Percentiles rank a stretch among this genome's conserved stretches.
Conservation (phyloP, 2,888 invertebrate genomes). For the Phyllotreta cruciferae region DNA sequence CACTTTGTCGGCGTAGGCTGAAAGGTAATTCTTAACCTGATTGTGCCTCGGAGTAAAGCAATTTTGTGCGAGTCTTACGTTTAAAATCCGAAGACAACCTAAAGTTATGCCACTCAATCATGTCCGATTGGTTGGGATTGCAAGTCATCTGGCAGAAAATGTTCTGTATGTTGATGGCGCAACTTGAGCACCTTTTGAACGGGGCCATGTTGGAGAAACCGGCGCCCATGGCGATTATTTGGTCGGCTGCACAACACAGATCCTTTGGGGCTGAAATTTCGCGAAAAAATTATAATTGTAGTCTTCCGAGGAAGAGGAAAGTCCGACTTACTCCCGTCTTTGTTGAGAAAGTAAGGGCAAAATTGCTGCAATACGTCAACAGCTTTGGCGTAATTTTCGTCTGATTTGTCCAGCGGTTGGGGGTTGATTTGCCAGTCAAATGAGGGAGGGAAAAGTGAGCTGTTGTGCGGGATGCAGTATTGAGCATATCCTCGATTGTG, state of each 20-base stretch:
- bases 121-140: constrained; percentile 72
- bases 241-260: constrained; percentile 69
- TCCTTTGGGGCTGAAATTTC: constrained; percentile 18
- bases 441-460: constrained; percentile 1
- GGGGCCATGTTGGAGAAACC: constrained; percentile 71
- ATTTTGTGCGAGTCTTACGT: too few species aligned
- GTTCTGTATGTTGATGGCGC: constrained; percentile 76
- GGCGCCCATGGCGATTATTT: constrained; percentile 63
- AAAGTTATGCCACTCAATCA: constrained; percentile 53
- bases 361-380: constrained; percentile 62
- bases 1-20: constrained; percentile 61
- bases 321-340: constrained; percentile 46
- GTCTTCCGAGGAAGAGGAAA: neutral
- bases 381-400: constrained; percentile 47
- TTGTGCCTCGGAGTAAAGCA: too few species aligned
- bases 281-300: neutral
- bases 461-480: constrained; percentile 51
- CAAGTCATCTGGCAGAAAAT: constrained; percentile 86
- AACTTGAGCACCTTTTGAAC: constrained; percentile 82
- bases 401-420: constrained; percentile 51
- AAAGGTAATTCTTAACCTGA: too few species aligned
- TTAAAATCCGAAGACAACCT: neutral
- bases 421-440: constrained; percentile 46
- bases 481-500: constrained; percentile 38
- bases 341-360: constrained; percentile 67